These are phyloP conservation scores for Heliconius hortense DNA, from an alignment of 2,888 invertebrate species.

Conservation along the genomic window DNA sequence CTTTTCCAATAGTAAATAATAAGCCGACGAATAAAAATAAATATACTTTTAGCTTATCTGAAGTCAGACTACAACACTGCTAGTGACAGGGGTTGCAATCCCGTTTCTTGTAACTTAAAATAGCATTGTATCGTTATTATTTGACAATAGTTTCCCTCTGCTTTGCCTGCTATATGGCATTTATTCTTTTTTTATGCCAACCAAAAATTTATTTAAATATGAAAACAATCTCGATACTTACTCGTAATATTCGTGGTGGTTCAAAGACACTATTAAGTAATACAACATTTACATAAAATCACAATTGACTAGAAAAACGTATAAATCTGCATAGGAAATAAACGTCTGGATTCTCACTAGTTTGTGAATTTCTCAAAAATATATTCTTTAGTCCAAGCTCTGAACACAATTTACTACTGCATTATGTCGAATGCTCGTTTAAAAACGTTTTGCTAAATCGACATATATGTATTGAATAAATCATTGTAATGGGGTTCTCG, in stretches of 20 bases:
- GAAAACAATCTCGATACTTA: no score
- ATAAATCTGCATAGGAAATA: constrained; percentile 14
- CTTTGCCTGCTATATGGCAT: no score
- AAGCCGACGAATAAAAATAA: background rate
- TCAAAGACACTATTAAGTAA: no score
- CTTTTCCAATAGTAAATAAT: background rate
- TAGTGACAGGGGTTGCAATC: background rate
- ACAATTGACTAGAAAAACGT: background rate
- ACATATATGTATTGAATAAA: background rate
- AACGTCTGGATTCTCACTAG: background rate
- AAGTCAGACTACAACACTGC: background rate
- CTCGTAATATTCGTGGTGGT: no score
- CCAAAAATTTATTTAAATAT: no score
- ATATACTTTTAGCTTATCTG: background rate
- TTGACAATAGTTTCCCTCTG: no score
- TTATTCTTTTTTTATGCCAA: no score
- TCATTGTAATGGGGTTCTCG: background rate
- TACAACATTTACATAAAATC: no score
- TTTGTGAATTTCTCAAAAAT: background rate
- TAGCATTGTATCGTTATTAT: background rate
- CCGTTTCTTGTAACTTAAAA: background rate
- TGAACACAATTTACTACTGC: background rate
- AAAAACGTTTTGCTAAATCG: background rate
- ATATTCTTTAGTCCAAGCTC: background rate
- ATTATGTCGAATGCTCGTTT: background rate